Percentiles rank a stretch among this genome's conserved stretches.
These are phyloP conservation scores for Neosilurus hyrtlii DNA, from an alignment of 2,797 vertebrate species.

Conservation along the genomic window DNA sequence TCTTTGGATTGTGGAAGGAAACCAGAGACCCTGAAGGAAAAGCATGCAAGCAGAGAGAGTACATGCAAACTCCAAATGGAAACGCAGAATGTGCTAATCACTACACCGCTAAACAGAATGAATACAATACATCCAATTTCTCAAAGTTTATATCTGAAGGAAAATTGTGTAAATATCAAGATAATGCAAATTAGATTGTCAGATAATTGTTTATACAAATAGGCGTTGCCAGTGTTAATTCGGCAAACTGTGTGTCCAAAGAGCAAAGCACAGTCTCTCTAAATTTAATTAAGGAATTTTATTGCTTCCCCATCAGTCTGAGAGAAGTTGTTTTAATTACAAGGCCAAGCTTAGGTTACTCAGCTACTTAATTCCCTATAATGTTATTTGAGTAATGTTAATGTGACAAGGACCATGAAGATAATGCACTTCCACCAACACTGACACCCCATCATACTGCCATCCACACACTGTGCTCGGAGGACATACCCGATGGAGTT, in stretches of 20 bases:
- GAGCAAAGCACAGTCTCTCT: constrained; percentile 63
- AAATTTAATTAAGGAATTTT: constrained; percentile 69
- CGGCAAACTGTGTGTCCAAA: constrained; percentile 59
- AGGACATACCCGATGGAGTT: constrained; percentile 1
- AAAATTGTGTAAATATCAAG: constrained; percentile 48
- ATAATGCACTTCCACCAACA: constrained; percentile 41
- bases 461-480: constrained; percentile 4
- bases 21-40: constrained; percentile 13
- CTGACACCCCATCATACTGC: constrained; percentile 22
- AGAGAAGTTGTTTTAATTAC: constrained; percentile 71
- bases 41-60: no score
- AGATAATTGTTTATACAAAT: constrained; percentile 59
- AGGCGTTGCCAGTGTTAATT: constrained; percentile 45
- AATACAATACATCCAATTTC: not conserved
- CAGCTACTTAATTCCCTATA: constrained; percentile 66
- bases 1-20: no score
- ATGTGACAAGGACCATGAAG: constrained; percentile 49
- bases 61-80: no score
- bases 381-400: constrained; percentile 57
- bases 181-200: constrained; percentile 49
- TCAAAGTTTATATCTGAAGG: constrained; percentile 32
- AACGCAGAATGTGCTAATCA: no score
- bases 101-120: no score
- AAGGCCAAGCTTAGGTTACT: constrained; percentile 65
- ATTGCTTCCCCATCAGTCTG: constrained; percentile 59